Conservation (phyloP, 2,888 invertebrate genomes). For the Pseudococcus viburni region DNA sequence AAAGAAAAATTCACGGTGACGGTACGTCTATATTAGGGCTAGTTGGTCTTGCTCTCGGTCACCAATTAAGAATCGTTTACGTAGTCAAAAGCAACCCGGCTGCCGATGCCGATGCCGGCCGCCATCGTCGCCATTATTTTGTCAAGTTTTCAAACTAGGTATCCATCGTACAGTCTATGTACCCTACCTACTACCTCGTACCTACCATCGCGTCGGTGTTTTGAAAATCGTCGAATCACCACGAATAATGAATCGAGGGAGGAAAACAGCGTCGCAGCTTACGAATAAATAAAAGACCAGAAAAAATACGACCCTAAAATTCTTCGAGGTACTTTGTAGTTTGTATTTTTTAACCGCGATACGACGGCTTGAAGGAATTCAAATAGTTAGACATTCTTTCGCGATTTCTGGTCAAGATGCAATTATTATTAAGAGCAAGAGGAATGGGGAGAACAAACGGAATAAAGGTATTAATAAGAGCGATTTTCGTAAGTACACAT, state of each 20-base stretch:
- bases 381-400: background rate
- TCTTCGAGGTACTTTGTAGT: background rate
- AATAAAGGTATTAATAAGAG: background rate
- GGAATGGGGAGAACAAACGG: background rate
- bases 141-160: constrained; percentile 24
- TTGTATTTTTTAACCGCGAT: no score
- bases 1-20: constrained; percentile 37
- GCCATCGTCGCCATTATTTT: constrained; percentile 12
- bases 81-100: constrained; percentile 33
- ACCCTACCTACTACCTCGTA: no score
- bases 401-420: background rate
- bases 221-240: constrained; percentile 35
- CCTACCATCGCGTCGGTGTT: background rate
- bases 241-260: constrained; percentile 27
- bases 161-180: no score
- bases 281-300: no score
- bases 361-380: no score
- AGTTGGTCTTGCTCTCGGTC: background rate
- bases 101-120: background rate
- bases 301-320: background rate
- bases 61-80: constrained; percentile 57
- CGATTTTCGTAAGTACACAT: background rate
- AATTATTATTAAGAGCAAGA: background rate
- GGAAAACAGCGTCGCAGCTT: background rate
- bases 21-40: constrained; percentile 49